These are phyloP conservation scores for Tetramorium parvispinum DNA, from an alignment of 1,140 invertebrate genomes.

Conservation along the genomic window DNA sequence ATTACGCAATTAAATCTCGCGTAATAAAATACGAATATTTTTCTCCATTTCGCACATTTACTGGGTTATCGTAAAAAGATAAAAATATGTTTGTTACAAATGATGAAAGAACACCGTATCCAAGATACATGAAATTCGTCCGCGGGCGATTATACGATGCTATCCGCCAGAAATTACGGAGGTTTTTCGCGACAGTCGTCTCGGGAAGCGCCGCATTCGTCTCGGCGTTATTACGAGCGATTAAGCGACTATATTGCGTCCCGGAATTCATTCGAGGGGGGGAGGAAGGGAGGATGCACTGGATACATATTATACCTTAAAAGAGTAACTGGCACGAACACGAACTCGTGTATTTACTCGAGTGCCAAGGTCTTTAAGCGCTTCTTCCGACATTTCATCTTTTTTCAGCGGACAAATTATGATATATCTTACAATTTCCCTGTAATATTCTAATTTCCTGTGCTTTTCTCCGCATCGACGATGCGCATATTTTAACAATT, in stretches of 20 bases:
- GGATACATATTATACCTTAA: conserved; percentile 73
- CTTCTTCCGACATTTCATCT: conserved; percentile 34
- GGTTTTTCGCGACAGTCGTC: conserved; percentile 67
- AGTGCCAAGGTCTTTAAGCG: conserved; percentile 70
- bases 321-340: conserved; percentile 70
- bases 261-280: conserved; percentile 67
- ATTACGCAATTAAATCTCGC: background rate
- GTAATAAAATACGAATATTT: background rate
- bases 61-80: background rate
- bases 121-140: conserved; percentile 28
- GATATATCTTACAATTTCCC: conserved; percentile 46
- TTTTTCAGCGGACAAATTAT: conserved; percentile 63
- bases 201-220: conserved; percentile 67
- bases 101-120: conserved; percentile 27
- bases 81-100: conserved; percentile 7
- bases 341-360: conserved; percentile 66
- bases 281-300: conserved; percentile 7
- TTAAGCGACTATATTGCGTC: conserved; percentile 71
- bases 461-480: conserved; percentile 38
- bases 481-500: conserved; percentile 23
- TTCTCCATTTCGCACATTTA: background rate
- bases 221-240: conserved; percentile 76
- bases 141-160: conserved; percentile 55
- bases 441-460: conserved; percentile 61
- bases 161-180: conserved; percentile 67